A percentile compares a stretch with the other conserved stretches of the same genome.
These are phyloP conservation scores for Aspiorhynchus laticeps DNA, from an alignment of 2,113 vertebrate genomes.

Conservation along the genomic window DNA sequence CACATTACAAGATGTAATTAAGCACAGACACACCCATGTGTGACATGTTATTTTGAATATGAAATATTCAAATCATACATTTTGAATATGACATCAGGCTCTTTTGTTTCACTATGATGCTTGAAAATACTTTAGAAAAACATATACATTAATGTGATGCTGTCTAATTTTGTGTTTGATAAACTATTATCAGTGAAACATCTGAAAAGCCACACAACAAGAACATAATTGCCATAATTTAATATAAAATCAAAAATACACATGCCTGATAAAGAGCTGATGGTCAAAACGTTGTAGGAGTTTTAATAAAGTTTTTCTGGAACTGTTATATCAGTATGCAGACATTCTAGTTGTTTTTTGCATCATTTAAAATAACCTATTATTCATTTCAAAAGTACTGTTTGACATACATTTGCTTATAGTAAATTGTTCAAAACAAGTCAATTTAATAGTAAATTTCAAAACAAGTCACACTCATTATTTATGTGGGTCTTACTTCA, in stretches of 20 bases:
- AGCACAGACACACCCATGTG: not conserved
- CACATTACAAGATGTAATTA: not conserved
- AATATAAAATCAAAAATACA: no score
- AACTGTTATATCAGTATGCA: no score
- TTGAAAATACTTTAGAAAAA: not conserved
- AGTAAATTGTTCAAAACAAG: not conserved
- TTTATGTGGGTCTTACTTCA: not conserved
- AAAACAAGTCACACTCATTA: not conserved
- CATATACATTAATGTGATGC: not conserved
- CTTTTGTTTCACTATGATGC: not conserved
- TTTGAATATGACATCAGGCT: conserved; percentile 4
- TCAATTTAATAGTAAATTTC: not conserved
- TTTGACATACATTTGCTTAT: not conserved
- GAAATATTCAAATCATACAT: conserved; percentile 8
- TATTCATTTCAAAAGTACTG: not conserved
- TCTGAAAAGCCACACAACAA: not conserved
- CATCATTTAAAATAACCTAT: not conserved
- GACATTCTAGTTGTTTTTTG: no score
- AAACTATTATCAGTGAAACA: not conserved
- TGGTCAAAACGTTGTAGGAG: no score
- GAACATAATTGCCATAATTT: not conserved
- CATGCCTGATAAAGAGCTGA: no score
- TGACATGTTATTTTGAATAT: not conserved
- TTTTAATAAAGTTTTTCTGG: no score
- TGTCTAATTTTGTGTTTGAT: not conserved